Evolutionary conservation across 2,113 vertebrate species (phyloP).

Genomic region (Elephas maximus): DNA sequence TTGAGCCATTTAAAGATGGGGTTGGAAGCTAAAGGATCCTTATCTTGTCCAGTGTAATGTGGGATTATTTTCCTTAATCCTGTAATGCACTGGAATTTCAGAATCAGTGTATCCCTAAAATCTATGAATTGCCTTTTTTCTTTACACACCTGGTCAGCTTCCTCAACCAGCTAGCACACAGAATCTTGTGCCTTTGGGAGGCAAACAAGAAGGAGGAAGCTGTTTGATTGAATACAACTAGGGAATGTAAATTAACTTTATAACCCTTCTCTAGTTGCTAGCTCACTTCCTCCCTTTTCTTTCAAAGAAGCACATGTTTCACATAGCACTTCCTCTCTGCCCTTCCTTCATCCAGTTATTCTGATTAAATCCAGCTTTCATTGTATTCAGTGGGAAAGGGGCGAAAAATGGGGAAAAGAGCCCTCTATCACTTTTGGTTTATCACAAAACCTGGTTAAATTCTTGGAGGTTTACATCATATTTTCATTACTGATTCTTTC

Average conservation of each 20-base stretch:
- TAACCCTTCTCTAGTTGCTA: conserved; percentile 1
- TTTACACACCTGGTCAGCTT: not conserved
- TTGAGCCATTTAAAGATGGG: conserved; percentile 1
- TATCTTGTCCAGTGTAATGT: not conserved
- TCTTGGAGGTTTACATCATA: not conserved
- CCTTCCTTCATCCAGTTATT: not conserved
- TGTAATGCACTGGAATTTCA: not conserved
- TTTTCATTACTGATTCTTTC: not conserved
- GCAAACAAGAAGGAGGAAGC: not conserved
- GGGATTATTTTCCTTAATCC: not conserved
- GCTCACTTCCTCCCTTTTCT: not conserved
- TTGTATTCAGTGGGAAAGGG: not conserved
- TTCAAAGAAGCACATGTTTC: conserved; percentile 27
- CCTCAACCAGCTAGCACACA: not conserved
- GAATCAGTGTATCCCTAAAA: not conserved
- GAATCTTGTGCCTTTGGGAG: not conserved
- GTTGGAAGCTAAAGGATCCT: not conserved
- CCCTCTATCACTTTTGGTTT: too few species aligned
- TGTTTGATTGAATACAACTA: not conserved
- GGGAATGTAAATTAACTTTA: conserved; percentile 21
- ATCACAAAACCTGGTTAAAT: not conserved
- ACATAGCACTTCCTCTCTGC: not conserved
- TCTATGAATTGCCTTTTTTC: not conserved
- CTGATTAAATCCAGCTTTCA: not conserved
- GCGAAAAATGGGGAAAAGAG: not conserved